Conservation (phyloP, 2,888 invertebrate genomes). For the Philonicus albiceps region DNA sequence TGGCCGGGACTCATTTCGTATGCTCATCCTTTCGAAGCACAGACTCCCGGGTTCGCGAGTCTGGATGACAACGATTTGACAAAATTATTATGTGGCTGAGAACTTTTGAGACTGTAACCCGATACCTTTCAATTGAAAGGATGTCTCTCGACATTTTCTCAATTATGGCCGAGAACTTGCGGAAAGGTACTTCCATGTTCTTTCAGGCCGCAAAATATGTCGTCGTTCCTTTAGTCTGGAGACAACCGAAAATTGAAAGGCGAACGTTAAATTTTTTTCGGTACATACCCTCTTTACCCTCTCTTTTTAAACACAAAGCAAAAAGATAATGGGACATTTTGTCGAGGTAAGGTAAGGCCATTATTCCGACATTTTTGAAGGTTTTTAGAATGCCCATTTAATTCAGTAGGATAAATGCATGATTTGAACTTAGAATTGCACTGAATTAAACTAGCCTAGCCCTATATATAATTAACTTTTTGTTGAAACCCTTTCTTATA, state of each 20-base stretch:
- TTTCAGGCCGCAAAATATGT: neutral
- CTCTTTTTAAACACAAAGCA: no score
- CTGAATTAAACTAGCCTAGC: no score
- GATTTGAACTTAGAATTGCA: no score
- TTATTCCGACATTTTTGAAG: neutral
- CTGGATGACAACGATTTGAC: constrained; percentile 26
- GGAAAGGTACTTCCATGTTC: neutral
- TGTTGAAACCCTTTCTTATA: neutral
- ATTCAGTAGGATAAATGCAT: no score
- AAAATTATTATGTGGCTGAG: constrained; percentile 25
- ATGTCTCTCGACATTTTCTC: constrained; percentile 13
- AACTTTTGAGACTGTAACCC: neutral
- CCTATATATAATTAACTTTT: no score
- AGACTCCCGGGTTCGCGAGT: neutral
- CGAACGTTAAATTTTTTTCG: neutral
- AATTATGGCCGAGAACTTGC: neutral
- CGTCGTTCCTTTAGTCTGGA: neutral
- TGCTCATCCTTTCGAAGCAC: neutral
- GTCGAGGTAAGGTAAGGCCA: neutral
- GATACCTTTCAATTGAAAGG: constrained; percentile 30
- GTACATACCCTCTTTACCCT: neutral
- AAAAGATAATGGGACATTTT: neutral
- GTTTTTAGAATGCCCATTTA: neutral
- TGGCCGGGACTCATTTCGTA: neutral
- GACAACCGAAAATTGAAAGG: neutral